phyloP scores from a whole-genome alignment of 2,888 invertebrate species.

The Tineola bisselliella region DNA sequence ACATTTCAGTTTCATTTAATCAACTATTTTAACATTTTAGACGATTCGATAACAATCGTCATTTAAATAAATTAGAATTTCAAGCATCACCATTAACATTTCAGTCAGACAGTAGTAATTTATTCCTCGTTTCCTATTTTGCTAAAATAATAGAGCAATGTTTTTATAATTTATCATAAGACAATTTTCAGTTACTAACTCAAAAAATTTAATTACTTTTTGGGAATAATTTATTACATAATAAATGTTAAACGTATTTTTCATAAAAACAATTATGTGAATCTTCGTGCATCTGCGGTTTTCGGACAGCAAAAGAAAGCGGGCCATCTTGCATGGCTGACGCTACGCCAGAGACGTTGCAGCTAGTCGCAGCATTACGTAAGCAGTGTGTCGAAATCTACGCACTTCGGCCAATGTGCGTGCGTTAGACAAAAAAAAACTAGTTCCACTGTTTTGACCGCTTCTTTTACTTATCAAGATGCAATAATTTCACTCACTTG shows the following conservation, averaged over 20 bases:
- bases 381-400: conserved; percentile 9
- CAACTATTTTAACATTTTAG: background rate
- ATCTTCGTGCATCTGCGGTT: conserved; percentile 4
- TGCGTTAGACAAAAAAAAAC: background rate
- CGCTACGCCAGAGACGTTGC: conserved; percentile 16
- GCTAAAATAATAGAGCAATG: background rate
- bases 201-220: too few species aligned
- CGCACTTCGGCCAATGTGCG: conserved; percentile 6
- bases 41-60: too few species aligned
- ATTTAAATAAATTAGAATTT: background rate
- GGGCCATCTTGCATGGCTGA: conserved; percentile 19
- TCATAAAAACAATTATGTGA: conserved; percentile 22
- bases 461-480: conserved; percentile 11
- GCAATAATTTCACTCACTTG: conserved; percentile 12
- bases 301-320: conserved; percentile 16
- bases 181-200: too few species aligned
- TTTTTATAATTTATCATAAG: too few species aligned
- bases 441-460: background rate
- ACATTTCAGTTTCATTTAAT: background rate
- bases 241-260: background rate
- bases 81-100: background rate
- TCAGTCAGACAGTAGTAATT: background rate
- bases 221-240: too few species aligned
- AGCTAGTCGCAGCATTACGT: conserved; percentile 10
- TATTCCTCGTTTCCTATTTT: background rate